Evolutionary conservation across 2,797 vertebrate species (phyloP).

Genomic region (Rhabdophis nuchalis): DNA sequence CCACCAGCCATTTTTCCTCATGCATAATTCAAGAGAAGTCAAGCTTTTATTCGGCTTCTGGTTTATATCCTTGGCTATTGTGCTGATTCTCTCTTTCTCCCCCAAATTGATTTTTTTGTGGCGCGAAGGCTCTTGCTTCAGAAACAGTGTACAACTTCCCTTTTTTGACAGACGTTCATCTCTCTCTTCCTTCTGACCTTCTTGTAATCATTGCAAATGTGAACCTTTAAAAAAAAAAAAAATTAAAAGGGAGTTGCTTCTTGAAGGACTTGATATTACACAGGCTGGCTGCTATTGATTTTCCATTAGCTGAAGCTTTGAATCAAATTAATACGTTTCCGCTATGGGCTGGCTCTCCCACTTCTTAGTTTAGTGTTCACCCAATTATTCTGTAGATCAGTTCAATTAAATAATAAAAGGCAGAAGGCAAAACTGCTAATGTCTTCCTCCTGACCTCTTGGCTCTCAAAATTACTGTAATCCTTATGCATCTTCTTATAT

Average conservation of each 20-base stretch:
- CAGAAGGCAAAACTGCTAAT: conserved; percentile 23
- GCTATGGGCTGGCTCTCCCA: conserved; percentile 39
- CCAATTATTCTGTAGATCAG: conserved; percentile 52
- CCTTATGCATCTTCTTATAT: conserved; percentile 39
- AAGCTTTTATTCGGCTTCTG: conserved; percentile 49
- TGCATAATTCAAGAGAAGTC: conserved; percentile 59
- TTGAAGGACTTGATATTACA: conserved; percentile 32
- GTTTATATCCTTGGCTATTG: conserved; percentile 48
- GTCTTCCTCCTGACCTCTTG: conserved; percentile 40
- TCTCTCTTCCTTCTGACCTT: conserved; percentile 30
- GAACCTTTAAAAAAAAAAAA: not conserved
- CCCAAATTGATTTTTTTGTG: conserved; percentile 40
- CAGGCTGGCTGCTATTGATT: conserved; percentile 47
- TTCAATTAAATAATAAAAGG: conserved; percentile 37
- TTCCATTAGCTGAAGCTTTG: conserved; percentile 31
- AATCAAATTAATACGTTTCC: conserved; percentile 52
- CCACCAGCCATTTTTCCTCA: conserved; percentile 51
- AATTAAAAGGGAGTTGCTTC: conserved; percentile 33
- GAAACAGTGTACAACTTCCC: conserved; percentile 15
- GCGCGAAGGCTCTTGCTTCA: conserved; percentile 30
- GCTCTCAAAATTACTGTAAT: conserved; percentile 35
- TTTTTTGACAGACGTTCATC: conserved; percentile 21
- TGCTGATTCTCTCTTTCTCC: conserved; percentile 41
- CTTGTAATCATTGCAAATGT: conserved; percentile 43
- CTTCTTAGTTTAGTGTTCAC: conserved; percentile 41